Evolutionary conservation across 2,113 vertebrate genomes (phyloP).

Genomic region (Brevimyrus niger): DNA sequence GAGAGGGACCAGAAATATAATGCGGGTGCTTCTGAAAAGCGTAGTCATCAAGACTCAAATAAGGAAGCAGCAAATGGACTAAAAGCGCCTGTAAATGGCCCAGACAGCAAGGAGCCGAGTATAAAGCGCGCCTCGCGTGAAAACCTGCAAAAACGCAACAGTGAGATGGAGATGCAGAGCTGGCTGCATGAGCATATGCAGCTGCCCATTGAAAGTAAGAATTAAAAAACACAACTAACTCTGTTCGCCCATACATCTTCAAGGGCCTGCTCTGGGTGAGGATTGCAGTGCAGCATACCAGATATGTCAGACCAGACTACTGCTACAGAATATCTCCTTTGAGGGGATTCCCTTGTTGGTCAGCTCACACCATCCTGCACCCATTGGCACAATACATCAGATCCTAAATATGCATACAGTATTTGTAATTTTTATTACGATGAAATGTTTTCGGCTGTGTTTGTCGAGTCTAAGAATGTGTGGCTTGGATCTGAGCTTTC

Average conservation of each 20-base stretch:
- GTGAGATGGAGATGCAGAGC: slow-evolving; percentile 69
- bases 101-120: slow-evolving; percentile 43
- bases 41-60: slow-evolving; percentile 41
- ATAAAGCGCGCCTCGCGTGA: slow-evolving; percentile 37
- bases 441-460: neutral
- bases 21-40: slow-evolving; percentile 37
- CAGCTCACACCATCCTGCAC: neutral
- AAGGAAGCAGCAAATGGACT: slow-evolving; percentile 45
- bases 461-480: neutral
- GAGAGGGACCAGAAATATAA: slow-evolving; percentile 40
- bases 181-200: slow-evolving; percentile 92
- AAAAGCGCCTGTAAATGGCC: neutral
- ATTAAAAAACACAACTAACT: slow-evolving; percentile 3
- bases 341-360: neutral
- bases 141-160: slow-evolving; percentile 58
- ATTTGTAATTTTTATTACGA: neutral
- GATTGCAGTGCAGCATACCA: neutral
- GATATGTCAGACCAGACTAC: neutral
- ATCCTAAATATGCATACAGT: neutral
- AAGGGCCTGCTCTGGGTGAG: neutral
- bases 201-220: slow-evolving; percentile 87
- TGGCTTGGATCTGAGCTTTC: neutral
- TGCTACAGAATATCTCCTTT: neutral
- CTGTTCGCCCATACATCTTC: neutral
- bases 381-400: neutral